A percentile compares a stretch with the other conserved stretches of the same genome.
phyloP scores from a whole-genome alignment of 1,140 invertebrate species.

The Bombyx mandarina region DNA sequence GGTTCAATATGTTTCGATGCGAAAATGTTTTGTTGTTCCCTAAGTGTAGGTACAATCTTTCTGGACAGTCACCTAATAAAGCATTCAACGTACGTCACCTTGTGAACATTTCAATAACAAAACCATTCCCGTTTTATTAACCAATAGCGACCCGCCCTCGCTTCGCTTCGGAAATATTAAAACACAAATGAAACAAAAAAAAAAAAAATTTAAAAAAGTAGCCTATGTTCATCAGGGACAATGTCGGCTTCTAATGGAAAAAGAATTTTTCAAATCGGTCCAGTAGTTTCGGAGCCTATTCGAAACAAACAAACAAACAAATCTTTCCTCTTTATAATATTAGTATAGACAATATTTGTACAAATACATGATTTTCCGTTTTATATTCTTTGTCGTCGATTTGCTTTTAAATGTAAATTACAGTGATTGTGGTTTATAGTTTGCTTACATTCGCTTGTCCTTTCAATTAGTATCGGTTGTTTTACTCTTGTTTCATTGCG shows the following conservation, averaged over 20 bases:
- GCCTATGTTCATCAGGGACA: too few species aligned
- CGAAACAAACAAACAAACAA: too few species aligned
- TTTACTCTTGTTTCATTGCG: not conserved
- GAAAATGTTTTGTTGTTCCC: conserved; percentile 20
- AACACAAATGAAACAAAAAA: too few species aligned
- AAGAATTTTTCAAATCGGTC: too few species aligned
- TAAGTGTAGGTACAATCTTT: conserved; percentile 33
- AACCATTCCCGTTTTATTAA: conserved; percentile 29
- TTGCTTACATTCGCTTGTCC: conserved; percentile 9
- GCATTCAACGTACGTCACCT: conserved; percentile 44
- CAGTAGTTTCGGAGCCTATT: too few species aligned
- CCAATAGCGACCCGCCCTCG: conserved; percentile 17
- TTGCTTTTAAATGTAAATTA: conserved; percentile 16
- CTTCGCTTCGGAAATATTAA: conserved; percentile 5
- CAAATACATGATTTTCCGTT: conserved; percentile 30
- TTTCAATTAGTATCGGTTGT: not conserved
- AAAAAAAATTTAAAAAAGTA: too few species aligned
- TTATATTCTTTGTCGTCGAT: conserved; percentile 15
- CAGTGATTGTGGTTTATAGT: conserved; percentile 22
- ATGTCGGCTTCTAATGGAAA: too few species aligned
- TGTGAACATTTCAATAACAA: conserved; percentile 16
- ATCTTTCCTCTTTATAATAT: too few species aligned
- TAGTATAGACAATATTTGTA: conserved; percentile 19
- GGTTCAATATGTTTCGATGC: conserved; percentile 8
- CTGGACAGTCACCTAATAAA: conserved; percentile 61